These are phyloP conservation scores for Alectoris magna DNA, from an alignment of 2,797 vertebrate genomes.

Conservation along the genomic window DNA sequence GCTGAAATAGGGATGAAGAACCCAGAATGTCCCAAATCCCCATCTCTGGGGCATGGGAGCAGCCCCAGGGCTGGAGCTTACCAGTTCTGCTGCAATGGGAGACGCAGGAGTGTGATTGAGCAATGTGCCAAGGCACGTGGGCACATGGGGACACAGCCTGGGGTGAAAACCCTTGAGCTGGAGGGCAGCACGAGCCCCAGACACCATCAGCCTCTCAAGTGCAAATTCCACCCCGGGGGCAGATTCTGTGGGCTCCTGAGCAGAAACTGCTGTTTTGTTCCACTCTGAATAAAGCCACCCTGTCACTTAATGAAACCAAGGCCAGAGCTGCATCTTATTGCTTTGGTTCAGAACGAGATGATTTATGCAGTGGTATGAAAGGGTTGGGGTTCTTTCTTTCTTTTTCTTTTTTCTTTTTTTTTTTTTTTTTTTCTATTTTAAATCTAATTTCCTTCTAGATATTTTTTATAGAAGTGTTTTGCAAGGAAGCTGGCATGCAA, in stretches of 20 bases:
- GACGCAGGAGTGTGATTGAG: not conserved
- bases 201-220: not conserved
- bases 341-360: not conserved
- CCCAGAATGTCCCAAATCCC: not conserved
- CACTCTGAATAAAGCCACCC: not conserved
- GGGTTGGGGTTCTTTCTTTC: not conserved
- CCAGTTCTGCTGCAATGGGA: not conserved
- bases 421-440: not conserved
- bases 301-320: not conserved
- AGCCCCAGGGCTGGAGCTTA: not conserved
- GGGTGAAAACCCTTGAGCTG: not conserved
- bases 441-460: conserved; percentile 37
- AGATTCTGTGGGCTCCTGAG: not conserved
- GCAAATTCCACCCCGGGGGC: not conserved
- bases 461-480: conserved; percentile 11
- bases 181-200: not conserved
- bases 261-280: not conserved
- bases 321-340: not conserved
- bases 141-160: not conserved
- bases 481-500: conserved; percentile 14
- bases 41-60: not conserved
- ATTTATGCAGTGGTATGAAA: not conserved
- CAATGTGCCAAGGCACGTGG: rapidly evolving
- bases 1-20: not conserved
- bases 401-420: not conserved